Percentiles rank a stretch among this genome's conserved stretches.
phyloP scores from a whole-genome alignment of 2,888 invertebrate species.

The Caenorhabditis sp. region DNA sequence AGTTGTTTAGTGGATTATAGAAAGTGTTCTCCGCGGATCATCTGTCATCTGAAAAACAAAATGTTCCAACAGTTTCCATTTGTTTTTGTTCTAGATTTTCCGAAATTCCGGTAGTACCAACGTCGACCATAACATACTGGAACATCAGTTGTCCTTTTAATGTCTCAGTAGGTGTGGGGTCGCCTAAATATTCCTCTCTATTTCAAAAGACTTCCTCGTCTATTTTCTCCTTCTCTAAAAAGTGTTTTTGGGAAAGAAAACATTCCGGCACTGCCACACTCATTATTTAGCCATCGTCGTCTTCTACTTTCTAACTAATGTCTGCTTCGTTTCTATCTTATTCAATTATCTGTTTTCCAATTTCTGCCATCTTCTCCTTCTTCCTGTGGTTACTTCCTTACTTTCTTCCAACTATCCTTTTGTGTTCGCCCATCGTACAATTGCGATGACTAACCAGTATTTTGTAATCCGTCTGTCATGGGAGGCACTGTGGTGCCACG shows the following conservation, averaged over 20 bases:
- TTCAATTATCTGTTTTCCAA: constrained; percentile 56
- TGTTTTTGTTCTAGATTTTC: not conserved
- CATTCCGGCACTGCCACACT: constrained; percentile 10
- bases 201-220: constrained; percentile 38
- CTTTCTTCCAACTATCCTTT: constrained; percentile 2
- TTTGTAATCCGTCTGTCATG: not conserved
- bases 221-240: constrained; percentile 19
- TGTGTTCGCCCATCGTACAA: not conserved
- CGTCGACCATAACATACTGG: not conserved
- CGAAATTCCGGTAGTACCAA: not conserved
- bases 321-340: constrained; percentile 45
- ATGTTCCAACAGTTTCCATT: no score
- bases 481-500: not conserved
- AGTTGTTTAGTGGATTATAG: not conserved
- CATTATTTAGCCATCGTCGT: constrained; percentile 38
- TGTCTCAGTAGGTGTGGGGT: constrained; percentile 28
- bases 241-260: constrained; percentile 26
- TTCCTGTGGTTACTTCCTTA: constrained; percentile 16
- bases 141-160: constrained; percentile 10
- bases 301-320: constrained; percentile 33
- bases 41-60: not conserved
- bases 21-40: not conserved
- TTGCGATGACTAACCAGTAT: not conserved
- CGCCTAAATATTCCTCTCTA: constrained; percentile 26
- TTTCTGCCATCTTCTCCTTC: not conserved